Evolutionary conservation across 2,113 vertebrate species (phyloP).

Genomic region (Xiphophorus couchianus): DNA sequence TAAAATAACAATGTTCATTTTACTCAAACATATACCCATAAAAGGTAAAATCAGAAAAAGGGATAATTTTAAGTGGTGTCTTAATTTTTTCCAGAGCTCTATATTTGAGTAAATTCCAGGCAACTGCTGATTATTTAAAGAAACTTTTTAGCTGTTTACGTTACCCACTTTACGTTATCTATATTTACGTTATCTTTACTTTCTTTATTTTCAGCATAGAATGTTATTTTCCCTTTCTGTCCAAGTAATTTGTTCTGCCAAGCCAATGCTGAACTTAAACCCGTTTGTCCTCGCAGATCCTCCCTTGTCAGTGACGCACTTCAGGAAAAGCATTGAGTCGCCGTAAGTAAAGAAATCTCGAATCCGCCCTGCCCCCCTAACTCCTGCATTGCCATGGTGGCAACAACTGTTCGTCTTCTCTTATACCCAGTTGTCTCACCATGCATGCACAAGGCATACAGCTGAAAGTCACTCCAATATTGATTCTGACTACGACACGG

Average conservation of each 20-base stretch:
- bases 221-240: neutral
- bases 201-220: neutral
- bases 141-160: no score
- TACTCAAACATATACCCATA: no score
- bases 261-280: conserved; percentile 33
- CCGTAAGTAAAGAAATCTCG: conserved; percentile 88
- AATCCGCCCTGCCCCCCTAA: conserved; percentile 18
- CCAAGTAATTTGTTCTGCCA: neutral
- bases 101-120: neutral
- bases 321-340: conserved; percentile 98
- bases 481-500: neutral
- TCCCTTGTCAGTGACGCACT: conserved; percentile 98
- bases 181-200: no score
- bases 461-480: neutral
- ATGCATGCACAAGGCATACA: conserved; percentile 1
- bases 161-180: no score
- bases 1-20: no score
- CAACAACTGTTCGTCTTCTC: conserved; percentile 42
- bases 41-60: no score
- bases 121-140: no score
- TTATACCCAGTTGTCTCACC: conserved; percentile 17
- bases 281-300: conserved; percentile 87
- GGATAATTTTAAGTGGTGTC: no score
- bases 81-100: no score
- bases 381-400: conserved; percentile 43